These are phyloP conservation scores for Tachina fera DNA, from an alignment of 2,888 invertebrate genomes.

Conservation along the genomic window DNA sequence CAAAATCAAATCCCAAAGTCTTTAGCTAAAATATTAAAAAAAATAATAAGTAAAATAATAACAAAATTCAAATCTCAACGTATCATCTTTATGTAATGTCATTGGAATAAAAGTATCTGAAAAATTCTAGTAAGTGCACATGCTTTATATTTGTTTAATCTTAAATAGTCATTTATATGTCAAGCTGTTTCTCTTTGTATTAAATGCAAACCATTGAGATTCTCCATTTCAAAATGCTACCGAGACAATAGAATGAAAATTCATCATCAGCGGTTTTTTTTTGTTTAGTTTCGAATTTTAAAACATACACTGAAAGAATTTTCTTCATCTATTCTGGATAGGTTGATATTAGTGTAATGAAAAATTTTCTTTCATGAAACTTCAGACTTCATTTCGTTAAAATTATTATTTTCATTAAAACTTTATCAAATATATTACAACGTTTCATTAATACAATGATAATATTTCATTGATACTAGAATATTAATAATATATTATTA, in stretches of 20 bases:
- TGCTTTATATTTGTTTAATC: neutral
- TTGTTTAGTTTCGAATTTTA: neutral
- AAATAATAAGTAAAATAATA: neutral
- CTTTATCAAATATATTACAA: too few relatives aligned
- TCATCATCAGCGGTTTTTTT: constrained; percentile 25
- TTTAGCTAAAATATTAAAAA: too few relatives aligned
- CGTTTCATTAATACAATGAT: too few relatives aligned
- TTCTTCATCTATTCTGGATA: too few relatives aligned
- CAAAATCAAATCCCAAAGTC: too few relatives aligned
- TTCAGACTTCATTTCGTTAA: too few relatives aligned
- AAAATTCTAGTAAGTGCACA: constrained; percentile 32
- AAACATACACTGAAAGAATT: neutral
- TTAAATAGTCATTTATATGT: constrained; percentile 15
- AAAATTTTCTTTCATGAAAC: too few relatives aligned
- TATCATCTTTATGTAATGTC: neutral
- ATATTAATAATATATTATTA: too few relatives aligned
- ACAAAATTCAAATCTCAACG: neutral
- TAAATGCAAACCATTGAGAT: constrained; percentile 22
- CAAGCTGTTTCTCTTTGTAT: constrained; percentile 35
- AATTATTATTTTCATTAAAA: too few relatives aligned
- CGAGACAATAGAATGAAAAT: constrained; percentile 46
- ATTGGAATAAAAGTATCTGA: constrained; percentile 10
- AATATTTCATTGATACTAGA: too few relatives aligned
- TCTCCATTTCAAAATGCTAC: constrained; percentile 46
- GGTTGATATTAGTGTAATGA: too few relatives aligned